These are phyloP conservation scores for Laupala kohalensis DNA, from an alignment of 1,140 invertebrate genomes.

Conservation along the genomic window DNA sequence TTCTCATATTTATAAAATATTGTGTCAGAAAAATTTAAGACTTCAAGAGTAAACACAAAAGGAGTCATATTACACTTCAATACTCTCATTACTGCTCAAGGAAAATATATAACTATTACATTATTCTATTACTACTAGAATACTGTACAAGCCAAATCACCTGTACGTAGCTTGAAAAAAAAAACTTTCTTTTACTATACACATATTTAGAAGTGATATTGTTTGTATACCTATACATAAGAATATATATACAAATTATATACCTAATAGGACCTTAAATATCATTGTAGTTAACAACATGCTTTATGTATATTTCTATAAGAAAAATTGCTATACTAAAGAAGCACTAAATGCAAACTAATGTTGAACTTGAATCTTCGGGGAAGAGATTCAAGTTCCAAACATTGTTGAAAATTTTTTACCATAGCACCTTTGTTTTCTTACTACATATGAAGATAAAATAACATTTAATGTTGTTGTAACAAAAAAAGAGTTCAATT, in stretches of 20 bases:
- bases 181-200: background rate
- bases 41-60: background rate
- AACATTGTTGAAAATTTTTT: background rate
- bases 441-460: background rate
- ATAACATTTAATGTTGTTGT: background rate
- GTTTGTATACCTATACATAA: background rate
- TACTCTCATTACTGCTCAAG: background rate
- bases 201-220: background rate
- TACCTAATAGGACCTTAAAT: background rate
- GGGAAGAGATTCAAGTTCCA: conserved; percentile 12
- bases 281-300: background rate
- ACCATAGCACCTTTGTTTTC: background rate
- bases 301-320: background rate
- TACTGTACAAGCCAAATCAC: background rate
- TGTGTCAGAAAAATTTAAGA: background rate
- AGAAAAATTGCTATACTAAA: background rate
- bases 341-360: background rate
- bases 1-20: background rate
- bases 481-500: background rate
- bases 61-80: background rate
- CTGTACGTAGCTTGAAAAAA: background rate
- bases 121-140: background rate
- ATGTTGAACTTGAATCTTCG: conserved; percentile 10
- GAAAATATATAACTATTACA: background rate
- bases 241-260: background rate